These are phyloP conservation scores for Diprion similis DNA, from an alignment of 1,140 invertebrate species.

Conservation along the genomic window DNA sequence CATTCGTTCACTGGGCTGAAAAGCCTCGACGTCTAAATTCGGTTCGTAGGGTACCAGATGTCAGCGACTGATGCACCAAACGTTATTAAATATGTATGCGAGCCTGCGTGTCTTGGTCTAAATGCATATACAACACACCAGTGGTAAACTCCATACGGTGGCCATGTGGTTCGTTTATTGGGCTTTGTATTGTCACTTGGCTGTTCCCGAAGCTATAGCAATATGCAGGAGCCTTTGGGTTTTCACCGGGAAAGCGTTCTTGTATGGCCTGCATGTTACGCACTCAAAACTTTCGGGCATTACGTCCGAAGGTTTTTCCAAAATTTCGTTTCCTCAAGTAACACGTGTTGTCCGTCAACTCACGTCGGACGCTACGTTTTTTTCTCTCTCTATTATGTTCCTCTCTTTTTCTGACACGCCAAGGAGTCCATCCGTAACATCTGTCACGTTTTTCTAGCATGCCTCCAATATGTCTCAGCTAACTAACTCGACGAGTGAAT, in stretches of 20 bases:
- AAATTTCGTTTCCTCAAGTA: conserved; percentile 2
- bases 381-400: neutral
- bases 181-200: conserved; percentile 31
- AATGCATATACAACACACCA: neutral
- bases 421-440: neutral
- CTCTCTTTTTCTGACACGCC: neutral
- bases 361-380: neutral
- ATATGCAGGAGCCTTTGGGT: neutral
- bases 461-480: neutral
- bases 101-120: neutral
- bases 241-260: neutral
- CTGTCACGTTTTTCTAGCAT: neutral
- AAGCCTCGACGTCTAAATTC: neutral
- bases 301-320: neutral
- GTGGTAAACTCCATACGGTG: conserved; percentile 28
- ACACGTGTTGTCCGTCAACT: conserved; percentile 1
- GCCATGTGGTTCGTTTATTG: conserved; percentile 34
- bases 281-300: neutral
- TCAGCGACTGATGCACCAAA: conserved; percentile 6
- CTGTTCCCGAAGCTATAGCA: neutral
- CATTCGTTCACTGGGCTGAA: too few species aligned
- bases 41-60: neutral
- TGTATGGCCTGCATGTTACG: neutral
- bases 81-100: neutral
- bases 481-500: too few species aligned